Conservation (phyloP, 1,140 invertebrate genomes). For the Drosophila sp. region DNA sequence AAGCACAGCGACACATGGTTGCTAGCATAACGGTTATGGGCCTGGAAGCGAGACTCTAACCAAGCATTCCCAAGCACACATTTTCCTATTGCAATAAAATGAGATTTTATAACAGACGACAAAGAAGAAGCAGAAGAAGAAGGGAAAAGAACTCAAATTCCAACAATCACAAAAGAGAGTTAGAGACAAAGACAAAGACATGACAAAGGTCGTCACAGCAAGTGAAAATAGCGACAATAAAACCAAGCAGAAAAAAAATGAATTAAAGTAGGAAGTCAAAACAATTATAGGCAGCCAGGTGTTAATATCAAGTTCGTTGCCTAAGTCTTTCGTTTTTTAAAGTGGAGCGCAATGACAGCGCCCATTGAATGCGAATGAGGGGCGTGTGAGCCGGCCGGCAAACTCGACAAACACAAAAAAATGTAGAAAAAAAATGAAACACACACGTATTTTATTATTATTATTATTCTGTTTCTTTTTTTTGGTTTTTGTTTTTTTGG, state of each 20-base stretch:
- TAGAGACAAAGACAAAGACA: conserved; percentile 18
- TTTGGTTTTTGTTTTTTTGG: conserved; percentile 31
- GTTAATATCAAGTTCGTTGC: conserved; percentile 71
- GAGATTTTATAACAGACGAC: conserved; percentile 68
- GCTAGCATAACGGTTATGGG: conserved; percentile 62
- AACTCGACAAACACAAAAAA: conserved; percentile 32
- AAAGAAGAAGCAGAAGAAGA: conserved; percentile 7
- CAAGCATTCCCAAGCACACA: conserved; percentile 50
- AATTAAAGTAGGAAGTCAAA: conserved; percentile 45
- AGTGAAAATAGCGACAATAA: conserved; percentile 74
- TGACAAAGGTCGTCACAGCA: conserved; percentile 73
- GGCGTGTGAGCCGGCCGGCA: conserved; percentile 76
- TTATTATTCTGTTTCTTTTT: conserved; percentile 40
- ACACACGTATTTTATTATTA: conserved; percentile 62
- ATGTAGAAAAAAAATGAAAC: conserved; percentile 17
- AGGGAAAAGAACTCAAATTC: conserved; percentile 59
- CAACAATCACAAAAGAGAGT: conserved; percentile 34
- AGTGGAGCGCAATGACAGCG: conserved; percentile 66
- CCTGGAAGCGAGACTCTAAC: conserved; percentile 43
- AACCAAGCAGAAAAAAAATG: conserved; percentile 5
- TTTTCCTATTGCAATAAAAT: conserved; percentile 75
- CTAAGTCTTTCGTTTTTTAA: conserved; percentile 71
- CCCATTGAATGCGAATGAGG: conserved; percentile 76
- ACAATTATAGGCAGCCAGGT: conserved; percentile 49
- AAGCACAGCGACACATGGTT: conserved; percentile 21